Evolutionary conservation across 35 echinoderm and acorn worm genomes (phyloP).

Genomic region (Apostichopus parvimensis): DNA sequence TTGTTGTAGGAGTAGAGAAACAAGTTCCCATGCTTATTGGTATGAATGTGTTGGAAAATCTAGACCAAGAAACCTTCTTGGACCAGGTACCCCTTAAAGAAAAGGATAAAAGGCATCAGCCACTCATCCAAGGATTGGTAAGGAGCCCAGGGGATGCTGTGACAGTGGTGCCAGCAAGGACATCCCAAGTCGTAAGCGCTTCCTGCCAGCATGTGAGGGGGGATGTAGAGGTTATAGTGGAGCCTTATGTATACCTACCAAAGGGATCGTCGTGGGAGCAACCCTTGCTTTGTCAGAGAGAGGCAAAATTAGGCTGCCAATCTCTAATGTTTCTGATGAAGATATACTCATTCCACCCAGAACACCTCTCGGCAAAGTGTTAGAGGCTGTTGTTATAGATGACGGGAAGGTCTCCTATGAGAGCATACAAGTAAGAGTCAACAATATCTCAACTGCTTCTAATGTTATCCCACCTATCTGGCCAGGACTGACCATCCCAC

Average conservation of each 20-base stretch:
- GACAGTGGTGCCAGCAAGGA: neutral
- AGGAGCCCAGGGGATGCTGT: neutral
- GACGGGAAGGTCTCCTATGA: neutral
- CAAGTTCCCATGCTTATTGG: neutral
- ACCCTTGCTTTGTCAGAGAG: neutral
- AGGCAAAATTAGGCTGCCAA: constrained; percentile 5
- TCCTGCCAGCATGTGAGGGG: neutral
- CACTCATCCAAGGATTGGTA: neutral
- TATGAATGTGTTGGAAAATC: constrained; percentile 11
- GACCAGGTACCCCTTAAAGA: neutral
- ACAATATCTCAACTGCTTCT: neutral
- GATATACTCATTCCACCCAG: neutral
- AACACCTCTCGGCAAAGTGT: constrained; percentile 10
- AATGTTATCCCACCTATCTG: neutral
- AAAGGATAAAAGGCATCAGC: neutral
- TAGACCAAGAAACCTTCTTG: neutral
- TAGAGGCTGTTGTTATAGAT: neutral
- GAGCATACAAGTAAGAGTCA: neutral
- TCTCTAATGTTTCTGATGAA: constrained; percentile 25
- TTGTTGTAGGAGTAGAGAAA: neutral
- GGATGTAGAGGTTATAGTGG: constrained; percentile 11
- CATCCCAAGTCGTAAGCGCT: neutral
- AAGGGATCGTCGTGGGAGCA: neutral
- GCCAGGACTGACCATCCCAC: neutral
- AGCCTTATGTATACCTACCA: constrained; percentile 23